phyloP scores from a whole-genome alignment of 2,797 vertebrate genomes.

The Threskiornis aethiopicus region DNA sequence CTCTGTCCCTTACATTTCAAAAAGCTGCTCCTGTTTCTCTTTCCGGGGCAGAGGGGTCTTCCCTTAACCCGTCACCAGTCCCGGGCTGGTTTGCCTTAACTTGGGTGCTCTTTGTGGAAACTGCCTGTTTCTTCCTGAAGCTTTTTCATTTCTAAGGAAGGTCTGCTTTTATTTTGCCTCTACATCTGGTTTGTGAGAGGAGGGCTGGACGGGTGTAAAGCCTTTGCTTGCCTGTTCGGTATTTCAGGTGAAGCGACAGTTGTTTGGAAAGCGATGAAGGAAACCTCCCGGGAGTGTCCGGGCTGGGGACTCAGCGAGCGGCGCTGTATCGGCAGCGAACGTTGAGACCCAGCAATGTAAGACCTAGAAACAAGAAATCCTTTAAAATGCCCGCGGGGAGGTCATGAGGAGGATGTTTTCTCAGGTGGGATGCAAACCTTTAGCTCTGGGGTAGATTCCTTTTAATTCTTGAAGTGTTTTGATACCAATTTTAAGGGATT shows the following conservation, averaged over 20 bases:
- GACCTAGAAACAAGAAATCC: not conserved
- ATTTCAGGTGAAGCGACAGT: not conserved
- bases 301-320: not conserved
- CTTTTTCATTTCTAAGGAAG: not conserved
- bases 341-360: not conserved
- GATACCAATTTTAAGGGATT: not conserved
- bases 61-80: not conserved
- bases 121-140: not conserved
- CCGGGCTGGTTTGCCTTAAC: not conserved
- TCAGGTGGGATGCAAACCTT: not conserved
- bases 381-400: not conserved
- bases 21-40: not conserved
- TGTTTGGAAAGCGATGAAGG: not conserved
- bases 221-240: not conserved
- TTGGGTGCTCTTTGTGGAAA: not conserved
- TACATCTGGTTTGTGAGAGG: not conserved
- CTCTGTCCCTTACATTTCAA: not conserved
- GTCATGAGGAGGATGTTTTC: not conserved
- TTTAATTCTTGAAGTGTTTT: not conserved
- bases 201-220: not conserved
- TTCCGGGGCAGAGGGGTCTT: not conserved
- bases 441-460: not conserved
- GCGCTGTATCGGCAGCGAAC: not conserved
- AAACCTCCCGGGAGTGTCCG: not conserved
- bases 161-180: not conserved